Conservation (phyloP, 2,888 invertebrate genomes). For the Mechanitis messenoides region DNA sequence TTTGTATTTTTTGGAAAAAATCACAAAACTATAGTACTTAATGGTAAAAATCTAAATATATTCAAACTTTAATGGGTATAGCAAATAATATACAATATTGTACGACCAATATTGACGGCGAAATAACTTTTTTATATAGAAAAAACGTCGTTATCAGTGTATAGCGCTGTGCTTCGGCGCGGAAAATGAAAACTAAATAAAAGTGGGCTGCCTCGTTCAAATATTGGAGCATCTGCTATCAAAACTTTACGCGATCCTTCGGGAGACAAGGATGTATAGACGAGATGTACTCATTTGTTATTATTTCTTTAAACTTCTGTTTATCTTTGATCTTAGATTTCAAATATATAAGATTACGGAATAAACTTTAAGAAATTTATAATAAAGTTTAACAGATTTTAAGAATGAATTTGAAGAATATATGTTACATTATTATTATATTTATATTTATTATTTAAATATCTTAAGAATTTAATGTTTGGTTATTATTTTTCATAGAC, state of each 20-base stretch:
- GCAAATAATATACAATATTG: conserved; percentile 4
- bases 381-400: too few species aligned
- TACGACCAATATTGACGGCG: conserved; percentile 15
- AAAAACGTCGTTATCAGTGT: conserved; percentile 29
- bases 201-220: conserved; percentile 37
- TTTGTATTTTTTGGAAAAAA: background rate
- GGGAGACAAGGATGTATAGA: conserved; percentile 16
- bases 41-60: conserved; percentile 26
- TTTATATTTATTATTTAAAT: too few species aligned
- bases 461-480: too few species aligned
- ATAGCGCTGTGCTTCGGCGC: conserved; percentile 28
- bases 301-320: background rate
- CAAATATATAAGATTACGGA: too few species aligned
- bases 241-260: conserved; percentile 38
- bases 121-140: conserved; percentile 22
- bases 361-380: too few species aligned
- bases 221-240: conserved; percentile 43
- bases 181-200: conserved; percentile 49
- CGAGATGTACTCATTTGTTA: conserved; percentile 11
- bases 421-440: too few species aligned
- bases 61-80: conserved; percentile 11
- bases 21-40: conserved; percentile 10
- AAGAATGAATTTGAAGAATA: too few species aligned
- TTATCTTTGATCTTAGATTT: too few species aligned
- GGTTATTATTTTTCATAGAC: background rate